These are phyloP conservation scores for Whitmania pigra DNA, from an alignment of 1,140 invertebrate genomes.

Conservation along the genomic window DNA sequence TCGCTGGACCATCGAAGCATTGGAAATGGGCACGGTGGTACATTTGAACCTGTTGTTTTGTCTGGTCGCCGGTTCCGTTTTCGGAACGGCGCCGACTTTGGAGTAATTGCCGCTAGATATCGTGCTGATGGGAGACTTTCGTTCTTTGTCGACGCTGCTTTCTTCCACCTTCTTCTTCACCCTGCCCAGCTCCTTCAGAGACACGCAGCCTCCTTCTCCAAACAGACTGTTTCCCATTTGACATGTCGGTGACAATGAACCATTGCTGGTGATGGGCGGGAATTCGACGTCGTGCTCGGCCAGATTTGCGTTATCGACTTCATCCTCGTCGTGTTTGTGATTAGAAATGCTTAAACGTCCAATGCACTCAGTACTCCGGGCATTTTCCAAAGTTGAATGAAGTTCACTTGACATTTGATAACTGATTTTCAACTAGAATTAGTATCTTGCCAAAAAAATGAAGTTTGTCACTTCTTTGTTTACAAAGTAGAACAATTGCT, in stretches of 20 bases:
- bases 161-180: constrained; percentile 4
- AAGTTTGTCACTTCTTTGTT: too few species aligned
- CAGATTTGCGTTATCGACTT: background rate
- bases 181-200: background rate
- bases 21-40: background rate
- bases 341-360: background rate
- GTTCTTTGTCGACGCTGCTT: constrained; percentile 9
- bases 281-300: background rate
- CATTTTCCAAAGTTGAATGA: constrained; percentile 5
- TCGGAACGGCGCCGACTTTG: background rate
- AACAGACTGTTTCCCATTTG: constrained; percentile 9
- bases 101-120: background rate
- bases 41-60: constrained; percentile 2
- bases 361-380: background rate
- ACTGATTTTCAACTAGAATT: background rate
- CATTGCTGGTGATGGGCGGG: background rate
- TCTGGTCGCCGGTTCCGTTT: background rate
- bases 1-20: background rate
- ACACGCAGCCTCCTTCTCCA: constrained; percentile 4
- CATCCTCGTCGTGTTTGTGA: background rate
- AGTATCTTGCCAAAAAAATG: background rate
- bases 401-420: constrained; percentile 10
- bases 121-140: background rate
- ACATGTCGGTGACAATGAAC: background rate
- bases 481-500: too few species aligned